These are phyloP conservation scores for Panagrolaimus sp. DNA, from an alignment of 1,140 invertebrate genomes.

Conservation along the genomic window DNA sequence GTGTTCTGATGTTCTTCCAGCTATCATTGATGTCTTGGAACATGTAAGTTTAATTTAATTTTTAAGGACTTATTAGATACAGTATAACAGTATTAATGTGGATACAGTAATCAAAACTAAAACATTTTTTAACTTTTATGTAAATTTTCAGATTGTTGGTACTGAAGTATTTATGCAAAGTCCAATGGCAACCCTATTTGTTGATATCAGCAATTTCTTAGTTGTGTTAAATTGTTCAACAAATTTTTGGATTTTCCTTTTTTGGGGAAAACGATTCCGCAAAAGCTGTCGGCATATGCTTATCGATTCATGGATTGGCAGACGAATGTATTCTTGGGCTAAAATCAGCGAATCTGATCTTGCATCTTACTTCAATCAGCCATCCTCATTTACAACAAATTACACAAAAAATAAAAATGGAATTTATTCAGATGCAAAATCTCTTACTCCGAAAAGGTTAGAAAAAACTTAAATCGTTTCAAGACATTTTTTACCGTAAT, in stretches of 20 bases:
- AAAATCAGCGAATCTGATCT: conserved; percentile 4
- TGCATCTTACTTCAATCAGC: conserved; percentile 1
- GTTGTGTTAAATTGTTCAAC: conserved; percentile 55
- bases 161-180: conserved; percentile 45
- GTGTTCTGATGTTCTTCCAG: conserved; percentile 53
- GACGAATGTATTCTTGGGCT: background rate
- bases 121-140: no score
- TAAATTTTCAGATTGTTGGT: conserved; percentile 51
- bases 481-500: background rate
- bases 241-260: conserved; percentile 57
- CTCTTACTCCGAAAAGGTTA: no score
- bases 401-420: background rate
- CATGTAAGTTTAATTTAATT: conserved; percentile 36
- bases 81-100: no score
- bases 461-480: no score
- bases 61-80: no score
- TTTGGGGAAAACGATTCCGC: conserved; percentile 53
- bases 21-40: conserved; percentile 53
- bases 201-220: conserved; percentile 53
- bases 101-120: no score
- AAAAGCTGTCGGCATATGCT: background rate
- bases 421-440: background rate
- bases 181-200: conserved; percentile 50
- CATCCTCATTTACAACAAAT: conserved; percentile 3
- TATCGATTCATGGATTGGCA: background rate